phyloP scores from a whole-genome alignment of 2,113 vertebrate species.

The Azemiops feae region DNA sequence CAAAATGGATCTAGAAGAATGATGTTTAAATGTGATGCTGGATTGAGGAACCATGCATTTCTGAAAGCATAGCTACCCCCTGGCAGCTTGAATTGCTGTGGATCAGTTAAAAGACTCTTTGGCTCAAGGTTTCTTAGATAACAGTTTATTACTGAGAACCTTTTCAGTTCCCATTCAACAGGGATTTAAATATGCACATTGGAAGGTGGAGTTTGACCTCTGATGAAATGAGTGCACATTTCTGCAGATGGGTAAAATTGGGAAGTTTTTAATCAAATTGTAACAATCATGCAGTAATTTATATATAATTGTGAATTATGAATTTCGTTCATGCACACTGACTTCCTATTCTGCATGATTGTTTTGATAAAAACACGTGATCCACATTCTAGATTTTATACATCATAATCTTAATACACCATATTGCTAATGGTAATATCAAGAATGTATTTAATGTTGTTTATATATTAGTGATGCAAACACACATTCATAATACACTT shows the following conservation, averaged over 20 bases:
- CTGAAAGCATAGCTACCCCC: background rate
- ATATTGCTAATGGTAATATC: background rate
- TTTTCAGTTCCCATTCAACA: constrained; percentile 27
- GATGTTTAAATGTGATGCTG: constrained; percentile 44
- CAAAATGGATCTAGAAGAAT: constrained; percentile 23
- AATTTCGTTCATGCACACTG: constrained; percentile 48
- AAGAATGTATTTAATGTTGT: background rate
- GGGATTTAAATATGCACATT: constrained; percentile 40
- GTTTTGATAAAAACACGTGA: constrained; percentile 19
- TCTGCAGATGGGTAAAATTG: constrained; percentile 27
- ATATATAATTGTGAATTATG: constrained; percentile 46
- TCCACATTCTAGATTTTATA: constrained; percentile 24
- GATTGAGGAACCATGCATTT: constrained; percentile 46
- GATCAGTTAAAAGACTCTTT: background rate
- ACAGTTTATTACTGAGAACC: constrained; percentile 35
- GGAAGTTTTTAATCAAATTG: constrained; percentile 36
- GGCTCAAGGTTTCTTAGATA: background rate
- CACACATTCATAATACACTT: background rate
- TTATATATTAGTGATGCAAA: constrained; percentile 9
- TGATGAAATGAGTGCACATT: constrained; percentile 48
- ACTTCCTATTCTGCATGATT: constrained; percentile 6
- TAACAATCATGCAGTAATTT: constrained; percentile 57
- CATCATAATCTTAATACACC: background rate
- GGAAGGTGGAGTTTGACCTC: constrained; percentile 46
- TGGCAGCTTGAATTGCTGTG: background rate